Conservation (phyloP, 2,797 vertebrate species). For the Rachycentron canadum region DNA sequence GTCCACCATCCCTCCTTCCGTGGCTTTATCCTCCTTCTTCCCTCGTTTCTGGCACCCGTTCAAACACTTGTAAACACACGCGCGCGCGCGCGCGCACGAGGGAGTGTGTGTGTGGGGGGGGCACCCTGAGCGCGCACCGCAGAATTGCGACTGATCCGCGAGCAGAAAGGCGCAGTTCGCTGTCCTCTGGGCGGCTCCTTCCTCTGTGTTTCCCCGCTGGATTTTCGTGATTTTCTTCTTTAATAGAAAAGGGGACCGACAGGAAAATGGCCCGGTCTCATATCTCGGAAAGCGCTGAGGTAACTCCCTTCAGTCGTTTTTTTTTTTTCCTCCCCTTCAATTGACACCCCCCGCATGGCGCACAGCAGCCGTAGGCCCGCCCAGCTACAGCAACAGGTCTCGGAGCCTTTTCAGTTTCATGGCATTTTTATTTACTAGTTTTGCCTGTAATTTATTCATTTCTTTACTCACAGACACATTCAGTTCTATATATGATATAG, state of each 20-base stretch:
- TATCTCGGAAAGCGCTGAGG: conserved; percentile 73
- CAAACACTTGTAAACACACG: conserved; percentile 82
- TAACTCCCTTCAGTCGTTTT: conserved; percentile 75
- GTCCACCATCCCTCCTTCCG: conserved; percentile 88
- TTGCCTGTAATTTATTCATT: neutral
- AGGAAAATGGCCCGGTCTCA: conserved; percentile 73
- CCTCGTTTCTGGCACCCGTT: conserved; percentile 78
- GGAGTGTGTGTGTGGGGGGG: too few relatives aligned
- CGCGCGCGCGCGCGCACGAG: conserved; percentile 40
- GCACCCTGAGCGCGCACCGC: conserved; percentile 62
- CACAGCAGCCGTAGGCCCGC: conserved; percentile 76
- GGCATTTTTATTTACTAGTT: neutral
- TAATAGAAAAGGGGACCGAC: conserved; percentile 59
- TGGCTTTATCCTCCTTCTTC: conserved; percentile 67
- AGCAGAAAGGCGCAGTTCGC: conserved; percentile 12
- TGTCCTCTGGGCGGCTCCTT: conserved; percentile 36
- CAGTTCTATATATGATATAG: neutral
- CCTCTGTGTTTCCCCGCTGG: neutral
- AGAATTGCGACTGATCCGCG: conserved; percentile 40
- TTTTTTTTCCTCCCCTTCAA: conserved; percentile 65
- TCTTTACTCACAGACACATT: neutral
- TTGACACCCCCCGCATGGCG: conserved; percentile 77
- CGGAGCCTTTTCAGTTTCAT: conserved; percentile 33
- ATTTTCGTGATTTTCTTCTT: conserved; percentile 46
- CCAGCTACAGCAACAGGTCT: conserved; percentile 79